A percentile compares a stretch with the other conserved stretches of the same genome.
These are phyloP conservation scores for Liposcelis brunnea DNA, from an alignment of 2,888 invertebrate genomes.

Conservation along the genomic window DNA sequence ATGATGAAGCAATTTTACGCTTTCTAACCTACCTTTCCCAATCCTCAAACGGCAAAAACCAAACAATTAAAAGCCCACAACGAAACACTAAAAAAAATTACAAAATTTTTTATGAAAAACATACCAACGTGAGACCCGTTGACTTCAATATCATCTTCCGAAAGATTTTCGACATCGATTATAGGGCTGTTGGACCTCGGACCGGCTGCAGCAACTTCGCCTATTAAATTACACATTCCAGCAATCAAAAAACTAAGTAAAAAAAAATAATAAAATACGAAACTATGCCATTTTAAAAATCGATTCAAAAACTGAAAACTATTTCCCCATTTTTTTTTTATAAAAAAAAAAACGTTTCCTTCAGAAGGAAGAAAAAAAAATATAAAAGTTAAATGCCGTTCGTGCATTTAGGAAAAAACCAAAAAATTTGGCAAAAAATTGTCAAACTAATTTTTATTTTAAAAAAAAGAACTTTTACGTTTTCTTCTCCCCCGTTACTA, in stretches of 20 bases:
- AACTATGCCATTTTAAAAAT: background rate
- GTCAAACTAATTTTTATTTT: too few species aligned
- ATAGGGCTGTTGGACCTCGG: slow-evolving; percentile 17
- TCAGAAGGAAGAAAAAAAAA: slow-evolving; percentile 4
- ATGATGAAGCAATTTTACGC: too few species aligned
- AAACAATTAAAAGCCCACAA: background rate
- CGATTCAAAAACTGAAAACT: too few species aligned
- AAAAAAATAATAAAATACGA: slow-evolving; percentile 6
- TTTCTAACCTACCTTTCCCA: too few species aligned
- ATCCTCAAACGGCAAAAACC: too few species aligned
- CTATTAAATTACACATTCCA: slow-evolving; percentile 11
- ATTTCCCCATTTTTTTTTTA: too few species aligned
- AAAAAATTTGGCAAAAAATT: slow-evolving; percentile 26
- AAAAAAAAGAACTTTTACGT: slow-evolving; percentile 1
- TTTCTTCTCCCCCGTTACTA: too few species aligned
- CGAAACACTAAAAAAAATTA: background rate
- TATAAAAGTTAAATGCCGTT: background rate
- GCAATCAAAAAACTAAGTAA: slow-evolving; percentile 10
- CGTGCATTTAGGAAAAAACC: background rate
- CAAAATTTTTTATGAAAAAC: background rate
- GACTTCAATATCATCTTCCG: slow-evolving; percentile 17
- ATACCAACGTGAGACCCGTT: slow-evolving; percentile 1
- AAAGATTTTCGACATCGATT: slow-evolving; percentile 18
- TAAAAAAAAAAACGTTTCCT: too few species aligned
- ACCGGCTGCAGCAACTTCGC: slow-evolving; percentile 16